phyloP scores from a whole-genome alignment of 2,113 vertebrate species.

The Melanotaenia duboulayi region DNA sequence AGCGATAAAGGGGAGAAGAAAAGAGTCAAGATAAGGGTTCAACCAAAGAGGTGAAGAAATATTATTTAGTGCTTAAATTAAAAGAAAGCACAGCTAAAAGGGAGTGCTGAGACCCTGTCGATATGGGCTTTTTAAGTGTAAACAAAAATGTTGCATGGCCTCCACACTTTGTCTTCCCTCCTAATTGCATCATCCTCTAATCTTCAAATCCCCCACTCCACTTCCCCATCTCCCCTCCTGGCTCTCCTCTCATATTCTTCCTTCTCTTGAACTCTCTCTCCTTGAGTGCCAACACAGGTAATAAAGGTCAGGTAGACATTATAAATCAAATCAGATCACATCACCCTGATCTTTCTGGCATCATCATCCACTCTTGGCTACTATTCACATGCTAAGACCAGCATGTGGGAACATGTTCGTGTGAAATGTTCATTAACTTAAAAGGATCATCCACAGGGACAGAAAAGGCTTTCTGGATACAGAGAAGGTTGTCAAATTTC shows the following conservation, averaged over 20 bases:
- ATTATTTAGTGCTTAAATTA: background rate
- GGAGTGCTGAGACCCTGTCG: conserved; percentile 25
- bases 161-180: conserved; percentile 19
- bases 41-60: conserved; percentile 17
- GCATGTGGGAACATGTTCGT: conserved; percentile 48
- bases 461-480: conserved; percentile 12
- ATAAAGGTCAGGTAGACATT: conserved; percentile 78
- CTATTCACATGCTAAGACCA: conserved; percentile 37
- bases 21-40: background rate
- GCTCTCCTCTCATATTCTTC: conserved; percentile 5
- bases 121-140: conserved; percentile 45
- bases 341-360: conserved; percentile 65
- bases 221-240: background rate
- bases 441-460: conserved; percentile 47
- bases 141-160: conserved; percentile 39
- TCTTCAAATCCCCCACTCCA: conserved; percentile 13
- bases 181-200: conserved; percentile 46
- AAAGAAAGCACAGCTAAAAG: conserved; percentile 3
- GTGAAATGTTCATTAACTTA: conserved; percentile 57
- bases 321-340: conserved; percentile 75
- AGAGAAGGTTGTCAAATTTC: conserved; percentile 7
- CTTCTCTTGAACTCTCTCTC: conserved; percentile 26
- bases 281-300: conserved; percentile 63
- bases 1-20: background rate
- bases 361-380: conserved; percentile 46